phyloP scores from a whole-genome alignment of 2,113 vertebrate genomes.

The Cyanoliseus patagonus region DNA sequence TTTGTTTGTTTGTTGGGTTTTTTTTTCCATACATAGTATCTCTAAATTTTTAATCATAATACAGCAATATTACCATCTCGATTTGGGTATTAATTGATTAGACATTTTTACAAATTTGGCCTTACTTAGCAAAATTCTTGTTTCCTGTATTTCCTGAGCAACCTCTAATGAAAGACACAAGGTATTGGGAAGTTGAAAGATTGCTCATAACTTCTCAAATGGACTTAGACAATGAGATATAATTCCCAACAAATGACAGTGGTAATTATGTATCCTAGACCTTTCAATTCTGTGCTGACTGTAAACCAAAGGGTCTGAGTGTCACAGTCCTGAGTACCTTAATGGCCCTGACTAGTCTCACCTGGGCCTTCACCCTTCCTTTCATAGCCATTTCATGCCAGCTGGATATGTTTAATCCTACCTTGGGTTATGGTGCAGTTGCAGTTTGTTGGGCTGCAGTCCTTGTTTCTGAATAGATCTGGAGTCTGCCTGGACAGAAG shows the following conservation, averaged over 20 bases:
- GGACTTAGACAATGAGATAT: neutral
- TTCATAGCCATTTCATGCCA: neutral
- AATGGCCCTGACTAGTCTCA: neutral
- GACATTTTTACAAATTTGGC: neutral
- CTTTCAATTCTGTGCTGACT: neutral
- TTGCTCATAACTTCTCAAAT: neutral
- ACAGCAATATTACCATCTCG: neutral
- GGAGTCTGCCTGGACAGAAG: neutral
- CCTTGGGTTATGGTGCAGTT: neutral
- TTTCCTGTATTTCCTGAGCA: neutral
- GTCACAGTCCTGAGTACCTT: neutral
- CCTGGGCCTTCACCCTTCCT: neutral
- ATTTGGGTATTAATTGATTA: neutral
- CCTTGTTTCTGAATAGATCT: neutral
- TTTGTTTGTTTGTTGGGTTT: rapidly evolving
- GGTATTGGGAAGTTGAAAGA: neutral
- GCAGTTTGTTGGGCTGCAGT: neutral
- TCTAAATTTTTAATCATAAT: neutral
- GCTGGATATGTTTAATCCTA: neutral
- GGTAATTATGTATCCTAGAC: neutral
- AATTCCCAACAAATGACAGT: neutral
- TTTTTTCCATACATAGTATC: neutral
- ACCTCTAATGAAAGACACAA: neutral
- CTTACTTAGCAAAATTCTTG: neutral
- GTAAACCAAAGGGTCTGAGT: neutral